These are phyloP conservation scores for Melanerpes formicivorus DNA, from an alignment of 2,113 vertebrate species.

Conservation along the genomic window DNA sequence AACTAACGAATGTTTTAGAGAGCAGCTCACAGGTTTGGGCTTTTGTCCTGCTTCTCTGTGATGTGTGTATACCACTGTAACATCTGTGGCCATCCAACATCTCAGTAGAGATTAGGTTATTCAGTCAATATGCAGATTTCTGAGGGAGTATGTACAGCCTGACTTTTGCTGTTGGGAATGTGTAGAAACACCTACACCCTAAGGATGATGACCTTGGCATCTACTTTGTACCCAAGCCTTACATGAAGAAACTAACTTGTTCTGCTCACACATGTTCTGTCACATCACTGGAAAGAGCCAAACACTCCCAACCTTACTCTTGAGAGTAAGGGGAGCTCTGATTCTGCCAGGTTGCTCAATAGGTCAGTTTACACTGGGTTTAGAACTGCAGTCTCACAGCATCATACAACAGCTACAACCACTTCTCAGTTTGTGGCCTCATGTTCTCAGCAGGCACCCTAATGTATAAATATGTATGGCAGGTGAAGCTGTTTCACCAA, in stretches of 20 bases:
- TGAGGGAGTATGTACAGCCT: neutral
- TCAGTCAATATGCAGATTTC: neutral
- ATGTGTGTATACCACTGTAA: fast-evolving
- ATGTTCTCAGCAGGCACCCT: neutral
- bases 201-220: neutral
- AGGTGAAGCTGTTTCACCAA: neutral
- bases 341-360: neutral
- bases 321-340: neutral
- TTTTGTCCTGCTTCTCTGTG: neutral
- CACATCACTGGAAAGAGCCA: neutral
- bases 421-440: neutral
- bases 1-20: neutral
- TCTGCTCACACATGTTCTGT: neutral
- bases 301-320: neutral
- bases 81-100: neutral
- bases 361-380: neutral
- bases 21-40: neutral
- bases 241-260: neutral
- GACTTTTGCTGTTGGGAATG: neutral
- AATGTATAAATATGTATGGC: neutral
- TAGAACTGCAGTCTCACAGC: neutral
- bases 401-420: neutral
- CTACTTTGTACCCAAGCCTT: neutral
- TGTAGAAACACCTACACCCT: neutral
- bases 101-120: neutral